Evolutionary conservation across 2,113 vertebrate genomes (phyloP), one percentile per base, ranked within the genome.

Genomic region (Panthera tigris): DNA sequence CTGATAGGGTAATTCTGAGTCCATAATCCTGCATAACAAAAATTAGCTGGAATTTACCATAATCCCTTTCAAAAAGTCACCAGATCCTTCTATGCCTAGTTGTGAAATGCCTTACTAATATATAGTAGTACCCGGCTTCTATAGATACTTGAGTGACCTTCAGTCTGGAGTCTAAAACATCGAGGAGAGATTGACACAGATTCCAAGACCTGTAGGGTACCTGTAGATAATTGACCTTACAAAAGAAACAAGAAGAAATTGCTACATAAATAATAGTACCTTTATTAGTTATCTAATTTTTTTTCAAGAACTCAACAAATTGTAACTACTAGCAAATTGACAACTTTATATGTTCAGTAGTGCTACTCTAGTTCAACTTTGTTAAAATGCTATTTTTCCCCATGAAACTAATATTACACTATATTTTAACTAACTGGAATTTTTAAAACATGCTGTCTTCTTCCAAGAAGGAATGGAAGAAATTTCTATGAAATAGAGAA

Each of bases 231-330:
- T 4, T 31, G 45, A 79, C 45, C 45, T 45, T 45, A 45, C 61
- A 79, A 83, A 39, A 39, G 80, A 52, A 87, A n/a, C 50, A 89
- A 29, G 68, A 71, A 5, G 27, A 78, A 71, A 79, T 19, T 63
- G 18, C 61, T 95, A 95, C 10, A 73, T 71, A 31, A 84, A 15
- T 84, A 57, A 84, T 31, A 66, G 7, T 31, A 33, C 33, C 13
- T 91, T 83, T 76, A 68, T 68, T 68, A 76, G 48, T 15, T 82
- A 76, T 31, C 25, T 41, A 76, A 86, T 23, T 29, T 50, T 88
- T 88, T 96, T 96, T 71, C 15, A 95, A 94, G 27, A 92, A 89
- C 39, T 74, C 33, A 91, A 79, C 25, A 79, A 86, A 93, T 85
- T 85, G 55, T 61, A 93, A 74, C 57, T 82, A 84, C 63, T 52